phyloP scores from a whole-genome alignment of 2,888 invertebrate genomes.

The Ditylenchus weischeri region DNA sequence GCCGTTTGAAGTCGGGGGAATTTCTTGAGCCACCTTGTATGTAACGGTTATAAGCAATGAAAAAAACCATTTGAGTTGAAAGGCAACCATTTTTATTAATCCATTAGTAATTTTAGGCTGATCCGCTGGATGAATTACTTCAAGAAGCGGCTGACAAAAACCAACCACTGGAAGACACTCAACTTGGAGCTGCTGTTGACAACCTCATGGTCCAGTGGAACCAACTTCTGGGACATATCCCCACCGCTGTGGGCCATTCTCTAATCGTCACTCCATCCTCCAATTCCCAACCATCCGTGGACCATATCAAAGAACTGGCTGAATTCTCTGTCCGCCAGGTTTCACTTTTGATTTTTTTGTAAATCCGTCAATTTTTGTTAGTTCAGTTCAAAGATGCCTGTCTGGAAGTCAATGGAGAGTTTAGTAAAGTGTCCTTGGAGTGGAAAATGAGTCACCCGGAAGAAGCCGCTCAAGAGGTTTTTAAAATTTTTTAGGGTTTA shows the following conservation, averaged over 20 bases:
- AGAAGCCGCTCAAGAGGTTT: conserved; percentile 29
- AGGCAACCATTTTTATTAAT: too few species aligned
- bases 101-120: neutral
- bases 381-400: conserved; percentile 31
- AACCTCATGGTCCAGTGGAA: conserved; percentile 32
- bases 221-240: conserved; percentile 28
- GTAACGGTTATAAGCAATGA: too few species aligned
- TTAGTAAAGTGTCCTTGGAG: conserved; percentile 27
- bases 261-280: neutral
- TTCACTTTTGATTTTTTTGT: neutral
- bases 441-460: conserved; percentile 30
- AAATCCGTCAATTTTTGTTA: conserved; percentile 3
- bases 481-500: neutral
- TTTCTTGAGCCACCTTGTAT: too few species aligned
- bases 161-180: conserved; percentile 17
- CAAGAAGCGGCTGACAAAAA: conserved; percentile 4
- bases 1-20: too few species aligned
- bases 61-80: too few species aligned
- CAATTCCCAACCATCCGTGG: conserved; percentile 35
- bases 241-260: conserved; percentile 23
- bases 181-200: conserved; percentile 28
- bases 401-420: conserved; percentile 29
- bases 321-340: conserved; percentile 37
- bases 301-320: conserved; percentile 52
- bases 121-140: neutral